phyloP scores from a whole-genome alignment of 2,113 vertebrate genomes.

The Fregata magnificens region DNA sequence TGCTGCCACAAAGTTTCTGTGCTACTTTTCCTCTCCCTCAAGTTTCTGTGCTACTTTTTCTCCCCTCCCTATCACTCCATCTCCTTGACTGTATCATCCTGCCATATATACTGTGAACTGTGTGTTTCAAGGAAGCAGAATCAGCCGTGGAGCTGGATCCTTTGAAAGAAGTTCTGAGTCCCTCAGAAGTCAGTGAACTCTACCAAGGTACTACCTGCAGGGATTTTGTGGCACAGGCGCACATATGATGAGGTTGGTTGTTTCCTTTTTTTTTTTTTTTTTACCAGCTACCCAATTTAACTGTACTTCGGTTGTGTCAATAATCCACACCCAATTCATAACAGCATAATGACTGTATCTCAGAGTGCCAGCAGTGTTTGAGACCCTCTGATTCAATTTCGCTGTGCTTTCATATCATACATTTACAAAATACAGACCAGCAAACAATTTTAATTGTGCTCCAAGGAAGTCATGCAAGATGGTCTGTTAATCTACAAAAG shows the following conservation, averaged over 20 bases:
- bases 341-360: not conserved
- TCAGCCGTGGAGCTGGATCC: not conserved
- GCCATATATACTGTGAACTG: accelerated
- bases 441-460: not conserved
- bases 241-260: not conserved
- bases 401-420: not conserved
- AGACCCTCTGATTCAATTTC: not conserved
- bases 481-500: not conserved
- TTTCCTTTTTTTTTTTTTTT: not conserved
- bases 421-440: not conserved
- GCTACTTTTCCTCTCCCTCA: not conserved
- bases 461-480: not conserved
- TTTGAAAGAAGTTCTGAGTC: not conserved
- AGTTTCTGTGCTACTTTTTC: not conserved
- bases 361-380: not conserved
- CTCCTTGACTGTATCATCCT: not conserved
- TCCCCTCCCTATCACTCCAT: not conserved
- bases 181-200: not conserved
- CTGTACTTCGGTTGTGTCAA: not conserved
- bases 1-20: not conserved
- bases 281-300: not conserved
- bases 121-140: not conserved
- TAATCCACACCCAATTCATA: not conserved
- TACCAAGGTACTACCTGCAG: not conserved
- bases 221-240: not conserved